Evolutionary conservation across 2,797 vertebrate genomes (phyloP).

Genomic region (Manis pentadactyla): DNA sequence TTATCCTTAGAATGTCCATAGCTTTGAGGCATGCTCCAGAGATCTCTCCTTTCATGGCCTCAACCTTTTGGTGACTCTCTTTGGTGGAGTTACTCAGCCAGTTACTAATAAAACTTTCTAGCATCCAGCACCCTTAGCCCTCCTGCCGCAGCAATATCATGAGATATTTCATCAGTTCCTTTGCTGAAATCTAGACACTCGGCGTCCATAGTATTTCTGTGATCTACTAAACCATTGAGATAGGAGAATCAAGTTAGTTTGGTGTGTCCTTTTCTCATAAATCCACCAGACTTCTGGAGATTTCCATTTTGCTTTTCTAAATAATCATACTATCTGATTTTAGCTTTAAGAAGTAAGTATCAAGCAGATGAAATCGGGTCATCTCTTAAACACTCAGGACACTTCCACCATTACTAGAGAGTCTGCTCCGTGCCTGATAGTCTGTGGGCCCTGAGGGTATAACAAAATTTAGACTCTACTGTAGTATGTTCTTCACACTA

Average conservation of each 20-base stretch:
- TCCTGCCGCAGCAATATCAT: background rate
- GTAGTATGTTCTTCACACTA: background rate
- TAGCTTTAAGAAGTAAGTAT: background rate
- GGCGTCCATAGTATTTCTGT: background rate
- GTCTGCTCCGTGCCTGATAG: background rate
- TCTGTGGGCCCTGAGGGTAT: background rate
- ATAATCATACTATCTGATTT: conserved; percentile 33
- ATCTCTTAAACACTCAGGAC: background rate
- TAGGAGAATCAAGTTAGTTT: background rate
- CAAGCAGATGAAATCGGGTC: background rate
- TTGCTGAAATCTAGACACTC: background rate
- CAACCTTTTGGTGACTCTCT: background rate
- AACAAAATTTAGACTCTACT: background rate
- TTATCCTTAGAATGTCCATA: background rate
- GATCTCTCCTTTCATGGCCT: background rate
- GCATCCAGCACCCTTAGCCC: background rate
- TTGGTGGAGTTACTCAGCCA: background rate
- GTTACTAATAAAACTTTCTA: background rate
- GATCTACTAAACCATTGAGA: background rate
- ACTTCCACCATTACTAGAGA: background rate
- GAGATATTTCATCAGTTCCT: background rate
- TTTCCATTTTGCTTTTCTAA: conserved; percentile 20
- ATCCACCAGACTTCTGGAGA: background rate
- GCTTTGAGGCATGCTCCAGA: background rate
- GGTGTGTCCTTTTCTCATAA: conserved; percentile 25